phyloP scores from a whole-genome alignment of 2,888 invertebrate species.

The Capitulum mitella region DNA sequence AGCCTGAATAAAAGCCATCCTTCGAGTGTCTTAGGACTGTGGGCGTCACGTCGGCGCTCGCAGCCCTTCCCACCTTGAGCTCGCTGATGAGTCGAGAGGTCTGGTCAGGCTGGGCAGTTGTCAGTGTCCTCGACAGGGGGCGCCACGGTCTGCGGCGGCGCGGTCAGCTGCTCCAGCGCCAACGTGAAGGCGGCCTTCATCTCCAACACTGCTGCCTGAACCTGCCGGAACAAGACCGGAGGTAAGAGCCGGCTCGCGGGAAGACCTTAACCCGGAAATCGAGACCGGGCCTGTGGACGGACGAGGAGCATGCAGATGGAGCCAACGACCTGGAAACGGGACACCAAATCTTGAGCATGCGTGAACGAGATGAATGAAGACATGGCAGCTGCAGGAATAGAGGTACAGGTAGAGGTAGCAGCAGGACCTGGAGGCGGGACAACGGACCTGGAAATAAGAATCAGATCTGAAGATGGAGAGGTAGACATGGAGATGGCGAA shows the following conservation, averaged over 20 bases:
- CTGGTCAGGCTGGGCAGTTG: background rate
- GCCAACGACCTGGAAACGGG: background rate
- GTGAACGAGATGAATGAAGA: background rate
- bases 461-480: too few relatives aligned
- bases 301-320: background rate
- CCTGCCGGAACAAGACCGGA: slow-evolving; percentile 32
- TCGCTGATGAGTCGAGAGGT: background rate
- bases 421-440: too few relatives aligned
- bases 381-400: too few relatives aligned
- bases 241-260: background rate
- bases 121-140: background rate
- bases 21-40: too few relatives aligned
- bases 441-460: too few relatives aligned
- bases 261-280: background rate
- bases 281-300: background rate
- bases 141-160: background rate
- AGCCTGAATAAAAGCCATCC: too few relatives aligned
- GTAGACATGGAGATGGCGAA: too few relatives aligned
- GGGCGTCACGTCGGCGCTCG: too few relatives aligned
- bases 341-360: background rate
- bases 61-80: background rate
- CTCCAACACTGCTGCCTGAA: slow-evolving; percentile 40
- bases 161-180: slow-evolving; percentile 40
- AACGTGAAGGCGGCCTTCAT: slow-evolving; percentile 41
- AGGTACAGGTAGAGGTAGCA: too few relatives aligned